A percentile compares a stretch with the other conserved stretches of the same genome.
Evolutionary conservation across 1,140 invertebrate genomes (phyloP).

Genomic region (Zophobas morio): DNA sequence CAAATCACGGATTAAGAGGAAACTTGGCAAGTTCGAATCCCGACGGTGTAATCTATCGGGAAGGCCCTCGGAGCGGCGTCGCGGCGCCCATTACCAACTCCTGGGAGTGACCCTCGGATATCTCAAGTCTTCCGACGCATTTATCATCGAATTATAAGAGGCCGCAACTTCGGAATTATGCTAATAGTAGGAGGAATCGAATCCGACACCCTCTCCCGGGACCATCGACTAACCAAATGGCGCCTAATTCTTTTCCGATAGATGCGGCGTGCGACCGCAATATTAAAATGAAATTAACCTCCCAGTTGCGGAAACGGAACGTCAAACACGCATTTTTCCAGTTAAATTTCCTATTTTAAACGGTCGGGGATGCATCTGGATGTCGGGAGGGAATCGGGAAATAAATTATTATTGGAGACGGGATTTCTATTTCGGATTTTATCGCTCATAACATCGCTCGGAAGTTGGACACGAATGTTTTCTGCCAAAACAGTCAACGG

Average conservation of each 20-base stretch:
- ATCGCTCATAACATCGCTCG: slow-evolving; percentile 14
- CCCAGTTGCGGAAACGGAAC: slow-evolving; percentile 51
- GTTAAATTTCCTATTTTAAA: slow-evolving; percentile 55
- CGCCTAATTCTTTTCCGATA: slow-evolving; percentile 57
- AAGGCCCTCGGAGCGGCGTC: slow-evolving; percentile 57
- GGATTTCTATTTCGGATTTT: slow-evolving; percentile 33
- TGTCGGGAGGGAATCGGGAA: slow-evolving; percentile 44
- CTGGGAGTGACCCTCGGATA: slow-evolving; percentile 56
- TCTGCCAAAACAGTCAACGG: background rate
- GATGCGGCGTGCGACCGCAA: slow-evolving; percentile 49
- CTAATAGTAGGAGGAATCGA: slow-evolving; percentile 34
- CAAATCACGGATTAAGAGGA: slow-evolving; percentile 62
- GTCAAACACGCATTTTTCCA: slow-evolving; percentile 55
- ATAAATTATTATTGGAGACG: slow-evolving; percentile 47
- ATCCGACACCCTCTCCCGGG: slow-evolving; percentile 5
- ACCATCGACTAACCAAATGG: slow-evolving; percentile 43
- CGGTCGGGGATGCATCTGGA: slow-evolving; percentile 43
- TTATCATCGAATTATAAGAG: slow-evolving; percentile 61
- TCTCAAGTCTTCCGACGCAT: slow-evolving; percentile 55
- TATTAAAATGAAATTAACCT: slow-evolving; percentile 58
- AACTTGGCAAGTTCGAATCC: slow-evolving; percentile 62
- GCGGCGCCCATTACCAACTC: slow-evolving; percentile 57
- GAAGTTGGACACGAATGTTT: slow-evolving; percentile 19
- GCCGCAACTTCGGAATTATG: slow-evolving; percentile 28
- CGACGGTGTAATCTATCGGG: slow-evolving; percentile 65